Evolutionary conservation across 1,140 invertebrate genomes (phyloP).

Genomic region (Branchinecta lynchi): DNA sequence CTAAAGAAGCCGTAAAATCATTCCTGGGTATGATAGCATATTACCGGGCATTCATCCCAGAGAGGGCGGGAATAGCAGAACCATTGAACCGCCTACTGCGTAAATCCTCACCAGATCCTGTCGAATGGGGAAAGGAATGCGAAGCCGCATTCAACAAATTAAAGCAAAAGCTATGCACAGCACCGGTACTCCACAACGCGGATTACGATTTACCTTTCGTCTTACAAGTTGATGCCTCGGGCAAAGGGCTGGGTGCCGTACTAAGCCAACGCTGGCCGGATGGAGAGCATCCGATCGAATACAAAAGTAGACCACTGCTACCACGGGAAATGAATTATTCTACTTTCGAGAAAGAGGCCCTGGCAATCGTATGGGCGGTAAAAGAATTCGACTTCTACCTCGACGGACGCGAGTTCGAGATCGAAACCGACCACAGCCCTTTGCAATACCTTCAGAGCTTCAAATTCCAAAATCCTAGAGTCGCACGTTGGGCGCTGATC

Average conservation of each 20-base stretch:
- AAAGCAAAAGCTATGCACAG: background rate
- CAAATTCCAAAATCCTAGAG: too few species aligned
- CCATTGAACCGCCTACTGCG: slow-evolving; percentile 14
- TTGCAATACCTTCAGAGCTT: too few species aligned
- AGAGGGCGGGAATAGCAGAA: background rate
- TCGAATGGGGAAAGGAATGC: background rate
- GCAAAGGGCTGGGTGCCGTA: slow-evolving; percentile 11
- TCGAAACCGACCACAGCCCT: too few species aligned
- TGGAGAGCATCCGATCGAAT: background rate
- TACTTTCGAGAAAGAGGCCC: too few species aligned
- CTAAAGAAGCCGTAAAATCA: background rate
- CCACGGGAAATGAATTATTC: background rate
- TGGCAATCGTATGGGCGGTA: too few species aligned
- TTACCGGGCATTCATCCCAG: slow-evolving; percentile 13
- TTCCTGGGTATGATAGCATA: slow-evolving; percentile 17
- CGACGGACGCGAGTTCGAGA: too few species aligned
- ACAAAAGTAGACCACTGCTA: background rate
- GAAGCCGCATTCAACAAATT: background rate
- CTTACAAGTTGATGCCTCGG: slow-evolving; percentile 14
- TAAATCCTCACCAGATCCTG: background rate
- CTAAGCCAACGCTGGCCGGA: background rate
- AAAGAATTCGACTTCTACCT: too few species aligned
- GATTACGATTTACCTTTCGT: background rate
- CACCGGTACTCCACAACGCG: background rate
- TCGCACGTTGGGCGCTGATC: too few species aligned